A percentile compares a stretch with the other conserved stretches of the same genome.
Conservation (phyloP, 2,888 invertebrate species). For the Anarsia innoxiella region DNA sequence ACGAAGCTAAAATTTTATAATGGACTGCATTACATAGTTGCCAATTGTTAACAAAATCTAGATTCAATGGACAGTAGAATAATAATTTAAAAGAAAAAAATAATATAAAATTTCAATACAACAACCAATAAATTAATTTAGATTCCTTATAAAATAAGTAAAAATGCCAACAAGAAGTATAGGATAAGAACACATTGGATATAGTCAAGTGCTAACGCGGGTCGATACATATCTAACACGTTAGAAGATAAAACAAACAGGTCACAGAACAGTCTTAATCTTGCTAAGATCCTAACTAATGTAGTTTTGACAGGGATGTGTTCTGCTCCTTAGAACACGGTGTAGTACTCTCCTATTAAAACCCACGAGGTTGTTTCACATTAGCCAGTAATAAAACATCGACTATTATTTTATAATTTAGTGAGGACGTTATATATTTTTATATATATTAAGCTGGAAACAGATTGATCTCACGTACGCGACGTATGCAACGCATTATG, state of each 20-base stretch:
- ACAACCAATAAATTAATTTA: constrained; percentile 76
- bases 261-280: constrained; percentile 76
- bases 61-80: constrained; percentile 47
- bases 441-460: too few species aligned
- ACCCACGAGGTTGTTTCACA: constrained; percentile 29
- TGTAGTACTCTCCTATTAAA: constrained; percentile 53
- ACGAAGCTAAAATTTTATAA: constrained; percentile 32
- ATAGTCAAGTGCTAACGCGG: constrained; percentile 46
- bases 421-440: too few species aligned
- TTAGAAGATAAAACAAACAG: constrained; percentile 73
- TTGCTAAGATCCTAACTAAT: constrained; percentile 73
- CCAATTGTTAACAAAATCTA: constrained; percentile 52
- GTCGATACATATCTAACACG: constrained; percentile 49
- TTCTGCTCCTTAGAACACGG: constrained; percentile 72
- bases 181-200: constrained; percentile 72
- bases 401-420: too few species aligned
- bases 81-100: constrained; percentile 64
- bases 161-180: constrained; percentile 75
- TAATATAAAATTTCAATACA: constrained; percentile 66
- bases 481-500: too few species aligned
- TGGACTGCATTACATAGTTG: constrained; percentile 65
- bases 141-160: constrained; percentile 74
- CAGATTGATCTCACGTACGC: too few species aligned
- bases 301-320: constrained; percentile 72
- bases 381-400: too few species aligned